A percentile compares a stretch with the other conserved stretches of the same genome.
phyloP scores from a whole-genome alignment of 2,888 invertebrate species.

The Brachylomia viminalis region DNA sequence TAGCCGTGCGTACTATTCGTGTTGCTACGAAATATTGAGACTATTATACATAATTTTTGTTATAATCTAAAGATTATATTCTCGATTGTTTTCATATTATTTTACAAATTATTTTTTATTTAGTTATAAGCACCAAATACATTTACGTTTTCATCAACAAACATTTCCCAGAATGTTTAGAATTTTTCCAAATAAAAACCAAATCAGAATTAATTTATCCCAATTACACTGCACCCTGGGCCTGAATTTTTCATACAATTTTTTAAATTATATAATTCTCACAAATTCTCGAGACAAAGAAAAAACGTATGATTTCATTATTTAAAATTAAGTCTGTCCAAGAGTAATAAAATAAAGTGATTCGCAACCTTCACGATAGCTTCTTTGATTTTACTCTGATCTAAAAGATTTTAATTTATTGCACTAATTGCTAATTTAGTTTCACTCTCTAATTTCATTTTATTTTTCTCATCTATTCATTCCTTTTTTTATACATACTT shows the following conservation, averaged over 20 bases:
- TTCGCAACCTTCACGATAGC: constrained; percentile 7
- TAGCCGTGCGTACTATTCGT: no score
- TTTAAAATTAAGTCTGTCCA: constrained; percentile 23
- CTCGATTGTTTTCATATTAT: neutral
- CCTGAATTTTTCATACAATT: neutral
- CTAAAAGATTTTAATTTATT: constrained; percentile 29
- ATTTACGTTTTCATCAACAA: neutral
- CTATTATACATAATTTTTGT: neutral
- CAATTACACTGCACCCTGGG: constrained; percentile 2
- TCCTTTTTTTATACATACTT: neutral
- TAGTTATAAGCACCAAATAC: neutral
- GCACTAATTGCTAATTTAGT: constrained; percentile 33
- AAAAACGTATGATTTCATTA: constrained; percentile 48
- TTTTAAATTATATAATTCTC: constrained; percentile 1
- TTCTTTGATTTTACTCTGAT: constrained; percentile 34
- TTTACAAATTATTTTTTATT: neutral
- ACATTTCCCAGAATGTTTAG: neutral
- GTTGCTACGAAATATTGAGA: neutral
- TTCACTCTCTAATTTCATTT: neutral
- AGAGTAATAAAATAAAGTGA: constrained; percentile 49
- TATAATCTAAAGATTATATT: neutral
- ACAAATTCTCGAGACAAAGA: constrained; percentile 19
- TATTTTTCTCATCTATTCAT: neutral
- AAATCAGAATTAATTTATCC: neutral
- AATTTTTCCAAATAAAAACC: neutral